phyloP scores from a whole-genome alignment of 1,140 invertebrate species.

The Scaptomyza graminum region DNA sequence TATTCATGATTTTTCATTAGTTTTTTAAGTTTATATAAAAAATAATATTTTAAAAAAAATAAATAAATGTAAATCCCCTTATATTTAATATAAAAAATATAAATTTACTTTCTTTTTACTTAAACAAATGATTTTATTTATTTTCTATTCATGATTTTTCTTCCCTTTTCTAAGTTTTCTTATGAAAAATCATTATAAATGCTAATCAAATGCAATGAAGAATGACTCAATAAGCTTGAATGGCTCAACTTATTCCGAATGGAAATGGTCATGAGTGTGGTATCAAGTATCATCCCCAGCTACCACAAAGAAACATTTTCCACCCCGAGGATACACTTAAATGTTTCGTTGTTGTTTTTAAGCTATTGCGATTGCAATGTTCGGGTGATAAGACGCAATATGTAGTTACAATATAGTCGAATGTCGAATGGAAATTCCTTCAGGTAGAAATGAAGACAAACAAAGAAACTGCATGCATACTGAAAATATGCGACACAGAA shows the following conservation, averaged over 20 bases:
- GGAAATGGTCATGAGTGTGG: slow-evolving; percentile 33
- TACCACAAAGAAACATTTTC: slow-evolving; percentile 7
- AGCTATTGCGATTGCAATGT: slow-evolving; percentile 42
- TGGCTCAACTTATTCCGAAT: slow-evolving; percentile 31
- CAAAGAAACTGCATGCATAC: slow-evolving; percentile 46
- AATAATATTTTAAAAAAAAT: no score
- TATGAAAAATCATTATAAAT: neutral
- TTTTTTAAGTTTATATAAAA: no score
- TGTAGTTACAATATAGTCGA: slow-evolving; percentile 37
- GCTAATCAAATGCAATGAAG: slow-evolving; percentile 10
- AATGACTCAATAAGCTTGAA: slow-evolving; percentile 17
- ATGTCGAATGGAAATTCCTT: slow-evolving; percentile 71
- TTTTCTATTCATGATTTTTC: no score
- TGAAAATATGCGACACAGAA: slow-evolving; percentile 27
- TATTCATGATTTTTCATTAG: no score
- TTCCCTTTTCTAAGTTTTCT: no score
- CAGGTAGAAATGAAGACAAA: slow-evolving; percentile 53
- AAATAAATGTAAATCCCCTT: no score
- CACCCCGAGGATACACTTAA: slow-evolving; percentile 7
- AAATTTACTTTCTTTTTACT: no score
- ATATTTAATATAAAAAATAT: no score
- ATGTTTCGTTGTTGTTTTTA: neutral
- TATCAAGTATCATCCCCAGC: slow-evolving; percentile 4
- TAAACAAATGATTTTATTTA: no score
- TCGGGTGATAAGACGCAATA: slow-evolving; percentile 39